Evolutionary conservation across 2,797 vertebrate genomes (phyloP).

Genomic region (Acanthurus leucopareius): DNA sequence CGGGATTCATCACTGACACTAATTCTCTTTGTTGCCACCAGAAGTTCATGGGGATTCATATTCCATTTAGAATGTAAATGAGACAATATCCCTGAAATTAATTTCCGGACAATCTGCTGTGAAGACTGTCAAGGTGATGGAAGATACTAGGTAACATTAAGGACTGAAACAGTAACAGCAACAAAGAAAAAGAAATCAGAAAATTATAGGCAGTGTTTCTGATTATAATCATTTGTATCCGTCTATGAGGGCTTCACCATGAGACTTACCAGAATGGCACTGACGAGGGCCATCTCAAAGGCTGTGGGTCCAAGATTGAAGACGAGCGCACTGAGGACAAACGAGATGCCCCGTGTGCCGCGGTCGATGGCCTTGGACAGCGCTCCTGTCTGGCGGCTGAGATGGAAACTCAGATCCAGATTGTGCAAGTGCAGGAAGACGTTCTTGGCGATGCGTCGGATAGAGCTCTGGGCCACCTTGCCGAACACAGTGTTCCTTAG

Average conservation of each 20-base stretch:
- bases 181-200: conserved; percentile 14
- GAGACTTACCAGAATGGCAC: conserved; percentile 91
- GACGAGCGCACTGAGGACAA: conserved; percentile 95
- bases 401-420: conserved; percentile 95
- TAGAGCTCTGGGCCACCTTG: conserved; percentile 98
- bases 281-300: conserved; percentile 96
- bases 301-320: conserved; percentile 97
- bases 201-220: neutral
- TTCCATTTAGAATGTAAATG: conserved; percentile 75
- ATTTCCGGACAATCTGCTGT: conserved; percentile 65
- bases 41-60: conserved; percentile 70
- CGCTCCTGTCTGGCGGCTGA: conserved; percentile 96
- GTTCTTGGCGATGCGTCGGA: conserved; percentile 96
- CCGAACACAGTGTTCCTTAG: conserved; percentile 96
- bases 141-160: conserved; percentile 38
- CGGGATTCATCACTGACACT: conserved; percentile 70
- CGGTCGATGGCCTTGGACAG: conserved; percentile 98
- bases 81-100: conserved; percentile 63
- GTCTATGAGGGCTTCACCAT: neutral
- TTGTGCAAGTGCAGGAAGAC: conserved; percentile 98
- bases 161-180: conserved; percentile 21
- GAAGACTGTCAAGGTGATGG: conserved; percentile 60
- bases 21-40: conserved; percentile 65
- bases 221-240: neutral
- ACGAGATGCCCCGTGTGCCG: conserved; percentile 93